phyloP scores from a whole-genome alignment of 2,888 invertebrate genomes.

The Noctua janthe region DNA sequence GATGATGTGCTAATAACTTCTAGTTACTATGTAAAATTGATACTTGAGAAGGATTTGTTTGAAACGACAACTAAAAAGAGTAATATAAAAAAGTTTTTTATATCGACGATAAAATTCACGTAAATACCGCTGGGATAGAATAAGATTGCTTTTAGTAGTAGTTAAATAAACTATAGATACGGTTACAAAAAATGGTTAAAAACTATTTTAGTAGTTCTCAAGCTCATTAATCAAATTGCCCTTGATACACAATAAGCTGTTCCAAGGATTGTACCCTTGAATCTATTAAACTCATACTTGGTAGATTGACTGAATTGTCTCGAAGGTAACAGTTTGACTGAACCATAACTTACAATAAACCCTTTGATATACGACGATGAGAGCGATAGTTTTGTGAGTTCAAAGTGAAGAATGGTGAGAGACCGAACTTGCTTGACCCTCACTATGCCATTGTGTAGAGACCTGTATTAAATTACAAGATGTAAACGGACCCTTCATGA shows the following conservation, averaged over 20 bases:
- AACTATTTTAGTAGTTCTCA: neutral
- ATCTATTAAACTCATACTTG: slow-evolving; percentile 12
- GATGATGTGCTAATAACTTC: no score
- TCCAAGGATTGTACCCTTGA: slow-evolving; percentile 26
- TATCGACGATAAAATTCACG: neutral
- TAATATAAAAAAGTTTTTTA: no score
- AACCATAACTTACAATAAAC: neutral
- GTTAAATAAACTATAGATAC: neutral
- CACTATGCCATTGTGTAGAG: neutral
- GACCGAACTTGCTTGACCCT: neutral
- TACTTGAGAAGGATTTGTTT: no score
- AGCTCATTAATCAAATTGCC: neutral
- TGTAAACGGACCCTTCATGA: no score
- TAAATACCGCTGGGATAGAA: neutral
- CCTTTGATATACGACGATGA: neutral
- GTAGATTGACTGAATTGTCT: slow-evolving; percentile 28
- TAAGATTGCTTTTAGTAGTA: neutral
- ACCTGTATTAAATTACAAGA: no score
- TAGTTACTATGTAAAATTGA: no score
- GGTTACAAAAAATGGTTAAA: neutral
- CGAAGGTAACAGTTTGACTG: slow-evolving; percentile 28
- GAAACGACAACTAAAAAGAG: no score
- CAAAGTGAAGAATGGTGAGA: neutral
- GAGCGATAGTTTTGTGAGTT: neutral
- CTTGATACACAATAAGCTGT: slow-evolving; percentile 4